These are phyloP conservation scores for human (Homo sapiens) DNA, from an alignment of 2,113 vertebrate genomes.

Conservation along the genomic window DNA sequence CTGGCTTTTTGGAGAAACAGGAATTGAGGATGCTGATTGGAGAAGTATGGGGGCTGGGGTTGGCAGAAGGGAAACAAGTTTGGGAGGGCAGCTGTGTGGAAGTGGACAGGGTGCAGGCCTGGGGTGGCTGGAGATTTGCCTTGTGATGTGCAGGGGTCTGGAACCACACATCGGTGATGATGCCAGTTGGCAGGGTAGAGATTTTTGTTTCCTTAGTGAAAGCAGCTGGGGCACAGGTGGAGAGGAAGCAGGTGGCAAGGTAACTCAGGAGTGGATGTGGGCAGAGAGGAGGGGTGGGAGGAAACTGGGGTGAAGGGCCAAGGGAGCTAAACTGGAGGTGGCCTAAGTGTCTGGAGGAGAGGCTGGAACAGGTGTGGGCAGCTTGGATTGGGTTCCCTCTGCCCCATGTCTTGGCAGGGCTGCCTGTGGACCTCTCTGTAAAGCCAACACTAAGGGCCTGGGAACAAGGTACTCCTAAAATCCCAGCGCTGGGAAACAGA, in stretches of 20 bases:
- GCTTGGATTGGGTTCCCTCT: background rate
- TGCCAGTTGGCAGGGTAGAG: background rate
- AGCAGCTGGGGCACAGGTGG: slow-evolving; percentile 42
- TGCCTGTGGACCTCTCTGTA: background rate
- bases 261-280: background rate
- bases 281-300: background rate
- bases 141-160: background rate
- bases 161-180: background rate
- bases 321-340: background rate
- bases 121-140: background rate
- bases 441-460: background rate
- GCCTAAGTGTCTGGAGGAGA: background rate
- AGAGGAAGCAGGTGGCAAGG: slow-evolving; percentile 28
- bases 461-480: background rate
- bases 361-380: background rate
- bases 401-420: too few relatives aligned
- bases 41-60: background rate
- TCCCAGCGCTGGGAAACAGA: background rate
- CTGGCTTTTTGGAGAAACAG: background rate
- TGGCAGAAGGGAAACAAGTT: background rate
- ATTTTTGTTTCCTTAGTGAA: slow-evolving; percentile 27
- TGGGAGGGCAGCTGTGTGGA: background rate
- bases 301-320: background rate
- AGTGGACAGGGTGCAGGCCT: background rate
- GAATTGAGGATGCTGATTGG: background rate